Conservation (phyloP, 2,113 vertebrate genomes). For the Picathartes gymnocephalus region DNA sequence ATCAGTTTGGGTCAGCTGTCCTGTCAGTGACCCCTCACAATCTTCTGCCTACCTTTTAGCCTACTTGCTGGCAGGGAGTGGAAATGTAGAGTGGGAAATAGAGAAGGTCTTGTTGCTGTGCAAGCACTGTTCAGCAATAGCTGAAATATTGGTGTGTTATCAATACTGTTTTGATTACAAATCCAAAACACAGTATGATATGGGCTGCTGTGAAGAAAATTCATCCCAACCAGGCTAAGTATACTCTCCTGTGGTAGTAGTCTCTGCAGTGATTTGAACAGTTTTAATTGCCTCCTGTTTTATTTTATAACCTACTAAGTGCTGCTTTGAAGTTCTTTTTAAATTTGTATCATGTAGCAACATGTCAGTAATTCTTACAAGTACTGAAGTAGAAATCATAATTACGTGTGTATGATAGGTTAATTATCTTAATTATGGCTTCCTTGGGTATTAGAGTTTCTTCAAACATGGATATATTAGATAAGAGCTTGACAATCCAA, state of each 20-base stretch:
- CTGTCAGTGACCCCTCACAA: not conserved
- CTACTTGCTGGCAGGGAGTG: not conserved
- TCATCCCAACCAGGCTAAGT: not conserved
- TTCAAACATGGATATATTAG: not conserved
- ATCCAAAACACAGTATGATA: not conserved
- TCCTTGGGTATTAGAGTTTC: not conserved
- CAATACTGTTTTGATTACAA: not conserved
- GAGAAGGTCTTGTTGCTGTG: not conserved
- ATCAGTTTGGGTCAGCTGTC: not conserved
- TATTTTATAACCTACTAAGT: conserved; percentile 31
- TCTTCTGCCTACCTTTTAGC: not conserved
- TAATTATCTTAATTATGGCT: conserved; percentile 47
- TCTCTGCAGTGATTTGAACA: not conserved
- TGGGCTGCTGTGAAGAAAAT: not conserved
- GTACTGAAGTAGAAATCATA: conserved; percentile 7
- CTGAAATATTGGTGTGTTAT: not conserved
- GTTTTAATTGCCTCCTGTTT: conserved; percentile 18
- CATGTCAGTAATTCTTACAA: not conserved
- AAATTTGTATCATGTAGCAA: not conserved
- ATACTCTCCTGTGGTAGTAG: not conserved
- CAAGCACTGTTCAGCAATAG: not conserved
- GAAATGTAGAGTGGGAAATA: not conserved
- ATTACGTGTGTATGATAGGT: not conserved
- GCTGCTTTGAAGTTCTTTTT: not conserved
- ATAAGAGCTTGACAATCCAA: not conserved